Percentiles rank a stretch among this genome's conserved stretches.
These are phyloP conservation scores for Clangula hyemalis DNA, from an alignment of 2,797 vertebrate genomes.

Conservation along the genomic window DNA sequence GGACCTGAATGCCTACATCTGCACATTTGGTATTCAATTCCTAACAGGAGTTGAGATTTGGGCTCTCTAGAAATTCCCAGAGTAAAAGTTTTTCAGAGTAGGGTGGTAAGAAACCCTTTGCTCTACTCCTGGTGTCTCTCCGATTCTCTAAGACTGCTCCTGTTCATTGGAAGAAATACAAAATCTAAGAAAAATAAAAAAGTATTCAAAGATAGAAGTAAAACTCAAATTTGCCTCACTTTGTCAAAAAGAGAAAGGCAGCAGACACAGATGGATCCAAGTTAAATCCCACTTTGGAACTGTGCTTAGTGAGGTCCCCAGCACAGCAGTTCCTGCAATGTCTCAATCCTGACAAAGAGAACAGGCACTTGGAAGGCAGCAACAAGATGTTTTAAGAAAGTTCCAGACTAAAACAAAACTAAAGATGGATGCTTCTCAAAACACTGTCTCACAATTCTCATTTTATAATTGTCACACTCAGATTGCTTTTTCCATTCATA, in stretches of 20 bases:
- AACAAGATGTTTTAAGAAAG: background rate
- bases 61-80: background rate
- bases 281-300: background rate
- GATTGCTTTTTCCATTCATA: background rate
- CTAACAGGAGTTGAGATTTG: background rate
- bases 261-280: background rate
- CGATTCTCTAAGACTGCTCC: background rate
- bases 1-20: background rate
- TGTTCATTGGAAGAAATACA: background rate
- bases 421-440: background rate
- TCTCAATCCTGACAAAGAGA: background rate
- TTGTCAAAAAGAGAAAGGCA: background rate
- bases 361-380: background rate
- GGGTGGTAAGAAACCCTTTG: background rate
- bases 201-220: background rate
- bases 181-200: background rate
- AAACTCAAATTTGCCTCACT: background rate
- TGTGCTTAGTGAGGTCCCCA: background rate
- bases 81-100: background rate
- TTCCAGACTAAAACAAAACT: background rate
- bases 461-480: background rate
- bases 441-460: background rate
- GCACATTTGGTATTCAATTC: fast-evolving
- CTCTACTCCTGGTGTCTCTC: background rate
- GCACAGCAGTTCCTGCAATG: background rate